Base-by-base conservation (phyloP, 1,140 invertebrate species). In the Lethrus apterus region DNA sequence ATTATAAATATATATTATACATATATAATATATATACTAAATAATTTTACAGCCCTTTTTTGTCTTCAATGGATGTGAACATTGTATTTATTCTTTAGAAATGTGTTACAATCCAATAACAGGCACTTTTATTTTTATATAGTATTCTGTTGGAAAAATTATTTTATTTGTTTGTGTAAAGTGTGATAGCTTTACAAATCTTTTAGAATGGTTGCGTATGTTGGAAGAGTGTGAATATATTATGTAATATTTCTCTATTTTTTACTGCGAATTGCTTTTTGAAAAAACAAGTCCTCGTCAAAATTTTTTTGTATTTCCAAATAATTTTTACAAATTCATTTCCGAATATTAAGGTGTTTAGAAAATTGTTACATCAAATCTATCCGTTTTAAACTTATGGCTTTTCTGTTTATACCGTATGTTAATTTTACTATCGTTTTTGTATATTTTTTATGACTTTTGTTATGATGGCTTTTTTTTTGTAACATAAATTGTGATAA, bases 241-340 rank as follows among this genome's bases (percentile, higher is more conserved):
- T 41, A 41, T 41, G 38, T 26, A 26, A 41, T 15, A 41, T 41
- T 41, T 41, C 38, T 26, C 19, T 21, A 41, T 41, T 26, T 41
- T 41, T 5, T 26, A 26, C 5, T 26, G n/a, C n/a, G 23, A 26
- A n/a, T 26, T 26, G 23, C 23, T 26, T 26, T 41, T 33, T 14
- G n/a, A 26, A 26, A 26, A 26, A 26, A 7, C 23, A 7, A n/a
- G n/a, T n/a, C n/a, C n/a, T 7, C 5, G n/a, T n/a, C 23, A 26
- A 26, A 7, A 26, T 7, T 26, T 7, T 7, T 26, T n/a, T 7
- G n/a, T 5, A 26, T 26, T 7, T 7, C 5, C 5, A n/a, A 26
- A 26, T 26, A 26, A 26, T 7, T 26, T 26, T 26, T 26, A 26
- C 23, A 26, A 7, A 26, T 26, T n/a, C n/a, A 26, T 26, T 26